phyloP scores from a whole-genome alignment of 2,113 vertebrate genomes.

The Pionites leucogaster region DNA sequence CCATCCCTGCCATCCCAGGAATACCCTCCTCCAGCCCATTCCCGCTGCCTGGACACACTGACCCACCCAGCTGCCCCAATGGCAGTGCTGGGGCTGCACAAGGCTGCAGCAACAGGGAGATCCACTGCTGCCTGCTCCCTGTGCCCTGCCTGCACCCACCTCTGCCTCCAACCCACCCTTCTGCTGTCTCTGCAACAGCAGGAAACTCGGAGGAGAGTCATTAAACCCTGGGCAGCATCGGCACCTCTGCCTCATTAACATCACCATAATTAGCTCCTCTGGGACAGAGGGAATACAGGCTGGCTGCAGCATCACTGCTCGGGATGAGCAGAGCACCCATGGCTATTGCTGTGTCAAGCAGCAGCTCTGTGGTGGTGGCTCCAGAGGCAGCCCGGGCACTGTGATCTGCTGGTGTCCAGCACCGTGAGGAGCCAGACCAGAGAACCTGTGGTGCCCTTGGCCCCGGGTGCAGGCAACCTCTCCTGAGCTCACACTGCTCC shows the following conservation, averaged over 20 bases:
- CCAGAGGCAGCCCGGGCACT: neutral
- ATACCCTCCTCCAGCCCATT: neutral
- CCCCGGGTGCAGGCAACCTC: neutral
- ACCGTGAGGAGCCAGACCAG: fast-evolving
- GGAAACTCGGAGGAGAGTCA: neutral
- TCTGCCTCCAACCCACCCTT: neutral
- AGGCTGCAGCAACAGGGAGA: neutral
- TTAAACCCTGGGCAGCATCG: conserved; percentile 33
- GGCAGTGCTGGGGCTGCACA: neutral
- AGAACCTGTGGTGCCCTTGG: neutral
- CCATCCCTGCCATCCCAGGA: neutral
- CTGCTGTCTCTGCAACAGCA: neutral
- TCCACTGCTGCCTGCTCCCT: neutral
- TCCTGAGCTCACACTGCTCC: neutral
- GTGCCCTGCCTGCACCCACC: neutral
- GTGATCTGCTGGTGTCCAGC: neutral
- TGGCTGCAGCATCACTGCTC: neutral
- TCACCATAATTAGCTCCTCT: conserved; percentile 33
- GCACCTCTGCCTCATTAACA: conserved; percentile 61
- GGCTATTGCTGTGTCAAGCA: neutral
- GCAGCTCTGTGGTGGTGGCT: fast-evolving
- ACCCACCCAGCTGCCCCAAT: fast-evolving
- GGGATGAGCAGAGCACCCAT: neutral
- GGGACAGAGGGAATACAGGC: neutral
- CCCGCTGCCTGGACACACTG: neutral